These are phyloP conservation scores for Dryobotodes eremita DNA, from an alignment of 2,888 invertebrate genomes.

Conservation along the genomic window DNA sequence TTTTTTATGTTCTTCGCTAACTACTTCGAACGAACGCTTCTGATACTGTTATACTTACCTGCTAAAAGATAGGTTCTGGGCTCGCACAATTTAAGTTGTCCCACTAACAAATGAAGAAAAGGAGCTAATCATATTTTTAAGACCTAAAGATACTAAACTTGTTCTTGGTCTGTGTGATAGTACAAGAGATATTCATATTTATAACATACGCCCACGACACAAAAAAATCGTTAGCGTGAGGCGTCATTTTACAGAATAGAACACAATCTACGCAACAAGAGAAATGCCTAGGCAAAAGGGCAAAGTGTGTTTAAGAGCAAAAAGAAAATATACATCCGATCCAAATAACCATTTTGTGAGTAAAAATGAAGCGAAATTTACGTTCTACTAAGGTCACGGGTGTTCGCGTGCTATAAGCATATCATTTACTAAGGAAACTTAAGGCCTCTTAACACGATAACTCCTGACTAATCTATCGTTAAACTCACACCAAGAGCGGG, in stretches of 20 bases:
- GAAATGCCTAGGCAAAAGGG: background rate
- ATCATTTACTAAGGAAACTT: constrained; percentile 79
- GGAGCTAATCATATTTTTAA: no score
- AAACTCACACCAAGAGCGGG: constrained; percentile 68
- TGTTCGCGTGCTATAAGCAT: constrained; percentile 77
- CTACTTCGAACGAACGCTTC: background rate
- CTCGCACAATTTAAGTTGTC: background rate
- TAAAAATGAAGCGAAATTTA: constrained; percentile 46
- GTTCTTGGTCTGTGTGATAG: background rate
- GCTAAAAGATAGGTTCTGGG: background rate
- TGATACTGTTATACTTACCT: no score
- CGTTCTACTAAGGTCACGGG: constrained; percentile 45
- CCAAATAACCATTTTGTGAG: constrained; percentile 14
- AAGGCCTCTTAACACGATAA: constrained; percentile 78
- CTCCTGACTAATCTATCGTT: constrained; percentile 74
- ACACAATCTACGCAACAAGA: background rate
- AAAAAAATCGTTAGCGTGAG: background rate
- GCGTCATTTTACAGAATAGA: background rate
- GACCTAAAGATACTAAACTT: background rate
- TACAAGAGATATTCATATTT: background rate
- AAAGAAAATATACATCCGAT: background rate
- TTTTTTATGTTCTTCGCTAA: background rate
- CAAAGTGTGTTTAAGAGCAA: background rate
- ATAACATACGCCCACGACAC: background rate
- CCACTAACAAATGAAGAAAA: background rate